A percentile compares a stretch with the other conserved stretches of the same genome.
Evolutionary conservation across 92 coral and sea anemone species (phyloP).

Genomic region (Palythoa heliodiscus): DNA sequence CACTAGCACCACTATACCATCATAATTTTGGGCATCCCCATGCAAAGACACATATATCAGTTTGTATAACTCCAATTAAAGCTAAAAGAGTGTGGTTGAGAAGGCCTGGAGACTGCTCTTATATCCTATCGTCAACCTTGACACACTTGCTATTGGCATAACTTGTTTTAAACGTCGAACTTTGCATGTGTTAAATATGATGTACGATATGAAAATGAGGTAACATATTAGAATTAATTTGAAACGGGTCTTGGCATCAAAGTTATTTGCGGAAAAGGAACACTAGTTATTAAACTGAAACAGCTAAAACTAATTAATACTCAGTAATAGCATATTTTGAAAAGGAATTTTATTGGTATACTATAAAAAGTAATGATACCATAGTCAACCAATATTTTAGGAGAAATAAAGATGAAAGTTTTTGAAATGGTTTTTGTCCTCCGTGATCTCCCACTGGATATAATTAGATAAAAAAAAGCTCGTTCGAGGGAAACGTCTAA

Average conservation of each 20-base stretch:
- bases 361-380: no score
- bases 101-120: neutral
- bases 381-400: no score
- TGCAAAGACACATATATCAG: neutral
- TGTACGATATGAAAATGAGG: neutral
- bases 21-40: neutral
- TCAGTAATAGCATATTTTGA: neutral
- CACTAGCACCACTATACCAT: constrained; percentile 4
- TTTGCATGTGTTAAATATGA: neutral
- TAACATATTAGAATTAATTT: neutral
- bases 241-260: neutral
- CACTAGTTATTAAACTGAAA: neutral
- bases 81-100: no score
- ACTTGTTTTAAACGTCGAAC: neutral
- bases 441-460: no score
- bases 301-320: neutral
- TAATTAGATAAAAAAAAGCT: no score
- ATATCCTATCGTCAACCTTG: constrained; percentile 1
- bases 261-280: neutral
- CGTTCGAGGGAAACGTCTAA: no score
- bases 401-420: no score
- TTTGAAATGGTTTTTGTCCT: no score
- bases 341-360: no score
- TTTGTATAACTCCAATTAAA: no score
- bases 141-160: neutral